Conservation (phyloP, 1,140 invertebrate genomes). For the Micrasema longulum region DNA sequence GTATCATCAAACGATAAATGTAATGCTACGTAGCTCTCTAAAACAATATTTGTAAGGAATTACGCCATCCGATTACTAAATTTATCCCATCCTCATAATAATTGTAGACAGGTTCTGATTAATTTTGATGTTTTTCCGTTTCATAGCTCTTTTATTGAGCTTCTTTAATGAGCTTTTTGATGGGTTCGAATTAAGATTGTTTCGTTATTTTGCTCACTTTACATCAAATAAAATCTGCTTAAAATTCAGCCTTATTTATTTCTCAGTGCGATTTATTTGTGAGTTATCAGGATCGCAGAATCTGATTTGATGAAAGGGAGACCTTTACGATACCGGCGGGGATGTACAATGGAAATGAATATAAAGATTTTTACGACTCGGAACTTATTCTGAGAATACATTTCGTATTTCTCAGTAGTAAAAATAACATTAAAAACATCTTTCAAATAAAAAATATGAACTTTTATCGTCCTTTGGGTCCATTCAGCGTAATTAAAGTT, state of each 20-base stretch:
- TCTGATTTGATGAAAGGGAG: constrained; percentile 20
- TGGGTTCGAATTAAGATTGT: constrained; percentile 15
- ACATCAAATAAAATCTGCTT: constrained; percentile 19
- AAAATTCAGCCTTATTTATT: neutral
- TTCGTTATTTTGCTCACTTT: constrained; percentile 20
- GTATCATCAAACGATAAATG: no score
- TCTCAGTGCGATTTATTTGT: constrained; percentile 1
- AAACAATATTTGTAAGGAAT: no score
- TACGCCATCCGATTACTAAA: no score
- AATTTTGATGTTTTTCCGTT: constrained; percentile 6
- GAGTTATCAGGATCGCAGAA: neutral
- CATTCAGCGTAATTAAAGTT: no score
- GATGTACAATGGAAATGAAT: constrained; percentile 10
- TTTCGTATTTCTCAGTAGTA: neutral
- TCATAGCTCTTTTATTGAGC: constrained; percentile 28
- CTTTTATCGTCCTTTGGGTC: no score
- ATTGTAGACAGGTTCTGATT: no score
- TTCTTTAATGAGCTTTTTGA: constrained; percentile 21
- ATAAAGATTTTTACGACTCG: neutral
- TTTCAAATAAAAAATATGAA: neutral
- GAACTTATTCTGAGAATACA: neutral
- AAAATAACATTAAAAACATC: neutral
- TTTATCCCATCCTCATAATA: no score
- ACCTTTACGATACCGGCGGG: neutral
- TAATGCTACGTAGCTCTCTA: no score